Evolutionary conservation across 2,797 vertebrate species (phyloP).

Genomic region (Girardinus metallicus): DNA sequence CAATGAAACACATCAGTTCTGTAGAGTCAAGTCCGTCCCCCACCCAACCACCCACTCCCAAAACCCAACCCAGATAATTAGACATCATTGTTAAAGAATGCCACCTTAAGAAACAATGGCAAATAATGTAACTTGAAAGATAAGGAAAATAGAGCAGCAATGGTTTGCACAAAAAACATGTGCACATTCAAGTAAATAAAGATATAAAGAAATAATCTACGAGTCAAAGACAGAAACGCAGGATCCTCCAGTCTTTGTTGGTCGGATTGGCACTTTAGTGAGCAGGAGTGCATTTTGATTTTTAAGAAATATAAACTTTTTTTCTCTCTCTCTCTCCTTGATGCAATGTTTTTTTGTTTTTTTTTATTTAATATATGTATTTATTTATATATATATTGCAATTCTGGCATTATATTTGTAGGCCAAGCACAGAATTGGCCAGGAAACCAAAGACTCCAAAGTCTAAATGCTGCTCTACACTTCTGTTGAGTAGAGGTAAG

Average conservation of each 20-base stretch:
- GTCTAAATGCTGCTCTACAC: slow-evolving; percentile 58
- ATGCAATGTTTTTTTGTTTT: slow-evolving; percentile 43
- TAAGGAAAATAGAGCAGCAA: slow-evolving; percentile 86
- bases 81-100: slow-evolving; percentile 69
- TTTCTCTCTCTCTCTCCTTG: slow-evolving; percentile 20
- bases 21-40: slow-evolving; percentile 55
- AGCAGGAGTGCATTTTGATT: slow-evolving; percentile 83
- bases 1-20: slow-evolving; percentile 48
- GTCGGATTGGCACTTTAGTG: slow-evolving; percentile 89
- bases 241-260: slow-evolving; percentile 84
- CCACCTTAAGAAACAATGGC: slow-evolving; percentile 77
- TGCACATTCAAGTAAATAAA: slow-evolving; percentile 88
- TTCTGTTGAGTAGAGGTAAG: slow-evolving; percentile 38
- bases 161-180: slow-evolving; percentile 81
- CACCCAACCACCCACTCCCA: neutral
- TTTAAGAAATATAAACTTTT: slow-evolving; percentile 66
- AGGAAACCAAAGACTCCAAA: slow-evolving; percentile 47
- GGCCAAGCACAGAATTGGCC: slow-evolving; percentile 50
- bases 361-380: slow-evolving; percentile 3
- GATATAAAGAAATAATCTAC: slow-evolving; percentile 69
- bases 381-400: slow-evolving; percentile 27
- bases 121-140: slow-evolving; percentile 77
- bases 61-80: slow-evolving; percentile 32
- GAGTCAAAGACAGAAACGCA: slow-evolving; percentile 76
- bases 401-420: slow-evolving; percentile 60